phyloP scores from a whole-genome alignment of 2,797 vertebrate species.

The Pristis pectinata region DNA sequence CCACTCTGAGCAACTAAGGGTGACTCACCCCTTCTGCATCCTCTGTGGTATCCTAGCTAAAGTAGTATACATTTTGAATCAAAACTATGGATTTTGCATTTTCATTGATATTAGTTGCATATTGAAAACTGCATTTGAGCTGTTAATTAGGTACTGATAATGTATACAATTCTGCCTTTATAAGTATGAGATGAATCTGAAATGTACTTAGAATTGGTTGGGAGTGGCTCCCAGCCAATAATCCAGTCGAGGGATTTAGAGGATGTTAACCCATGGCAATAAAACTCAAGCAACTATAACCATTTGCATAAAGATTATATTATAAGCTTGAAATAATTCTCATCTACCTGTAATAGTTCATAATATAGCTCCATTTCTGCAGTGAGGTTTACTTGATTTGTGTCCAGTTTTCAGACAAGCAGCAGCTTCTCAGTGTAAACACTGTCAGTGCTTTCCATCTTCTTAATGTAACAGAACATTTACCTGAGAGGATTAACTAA shows the following conservation, averaged over 20 bases:
- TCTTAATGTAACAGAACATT: background rate
- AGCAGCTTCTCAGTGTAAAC: background rate
- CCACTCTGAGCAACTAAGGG: background rate
- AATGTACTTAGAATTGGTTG: too few relatives aligned
- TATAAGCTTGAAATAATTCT: constrained; percentile 18
- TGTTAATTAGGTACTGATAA: background rate
- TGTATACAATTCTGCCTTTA: background rate
- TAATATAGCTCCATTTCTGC: background rate
- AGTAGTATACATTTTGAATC: background rate
- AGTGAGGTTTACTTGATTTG: background rate
- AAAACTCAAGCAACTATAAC: background rate
- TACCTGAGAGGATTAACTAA: background rate
- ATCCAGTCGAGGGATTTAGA: background rate
- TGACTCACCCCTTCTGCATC: background rate
- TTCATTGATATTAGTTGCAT: too few relatives aligned
- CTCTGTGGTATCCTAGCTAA: background rate
- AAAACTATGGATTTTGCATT: background rate
- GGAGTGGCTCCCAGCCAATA: background rate
- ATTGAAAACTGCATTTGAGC: background rate
- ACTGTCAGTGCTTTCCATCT: background rate
- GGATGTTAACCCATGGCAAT: background rate
- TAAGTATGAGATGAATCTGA: background rate
- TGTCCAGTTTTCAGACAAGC: background rate
- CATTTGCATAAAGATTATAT: background rate
- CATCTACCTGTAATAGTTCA: background rate